These are phyloP conservation scores for Coreius guichenoti DNA, from an alignment of 2,797 vertebrate species.

Conservation along the genomic window DNA sequence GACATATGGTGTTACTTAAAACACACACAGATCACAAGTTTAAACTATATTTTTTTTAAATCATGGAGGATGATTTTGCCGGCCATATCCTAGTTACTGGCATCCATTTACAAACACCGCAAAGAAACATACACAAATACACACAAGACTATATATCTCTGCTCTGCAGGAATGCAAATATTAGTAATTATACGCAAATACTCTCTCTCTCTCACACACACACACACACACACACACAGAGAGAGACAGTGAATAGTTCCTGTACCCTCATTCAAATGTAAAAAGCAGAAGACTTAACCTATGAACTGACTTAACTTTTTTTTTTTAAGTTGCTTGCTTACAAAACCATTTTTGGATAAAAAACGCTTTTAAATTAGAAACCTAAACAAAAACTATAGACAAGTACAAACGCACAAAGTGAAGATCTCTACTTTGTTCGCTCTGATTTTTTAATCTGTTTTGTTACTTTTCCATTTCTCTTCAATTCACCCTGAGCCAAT, in stretches of 20 bases:
- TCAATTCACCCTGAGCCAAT: neutral
- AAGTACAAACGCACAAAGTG: neutral
- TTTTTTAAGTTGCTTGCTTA: neutral
- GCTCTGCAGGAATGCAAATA: constrained; percentile 60
- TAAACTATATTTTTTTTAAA: constrained; percentile 2
- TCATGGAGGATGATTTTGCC: constrained; percentile 11
- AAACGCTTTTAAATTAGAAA: neutral
- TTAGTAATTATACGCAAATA: constrained; percentile 40
- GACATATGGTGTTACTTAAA: constrained; percentile 11
- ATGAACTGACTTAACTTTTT: neutral
- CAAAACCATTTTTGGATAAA: neutral
- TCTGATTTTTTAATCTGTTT: neutral
- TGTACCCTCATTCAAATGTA: constrained; percentile 29
- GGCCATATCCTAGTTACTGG: constrained; percentile 20
- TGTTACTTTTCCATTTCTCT: neutral
- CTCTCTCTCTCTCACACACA: neutral
- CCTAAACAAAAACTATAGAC: neutral
- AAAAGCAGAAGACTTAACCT: neutral
- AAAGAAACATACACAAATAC: constrained; percentile 38
- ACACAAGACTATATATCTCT: constrained; percentile 42
- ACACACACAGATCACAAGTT: constrained; percentile 11
- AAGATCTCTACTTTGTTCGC: neutral
- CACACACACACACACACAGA: neutral
- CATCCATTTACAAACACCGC: constrained; percentile 53
- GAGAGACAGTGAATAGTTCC: neutral